Base-by-base conservation (phyloP, 30 jellyfish, hydroid and myxozoan species). In the Catostylus mosaicus region DNA sequence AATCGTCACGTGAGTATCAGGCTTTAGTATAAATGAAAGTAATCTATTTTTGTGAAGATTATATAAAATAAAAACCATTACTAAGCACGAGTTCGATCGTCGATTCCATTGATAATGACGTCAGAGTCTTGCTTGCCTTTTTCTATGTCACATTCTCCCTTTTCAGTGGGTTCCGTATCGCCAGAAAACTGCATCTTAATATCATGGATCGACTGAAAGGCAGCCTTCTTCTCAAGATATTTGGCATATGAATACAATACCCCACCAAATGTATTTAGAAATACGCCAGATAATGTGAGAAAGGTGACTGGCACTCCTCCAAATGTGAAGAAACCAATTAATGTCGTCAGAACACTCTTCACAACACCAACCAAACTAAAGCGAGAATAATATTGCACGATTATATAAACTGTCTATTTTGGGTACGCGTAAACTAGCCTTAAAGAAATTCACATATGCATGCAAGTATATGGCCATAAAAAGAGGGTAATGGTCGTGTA, bases 341-440 rank as follows among this genome's bases (percentile, higher is more conserved):
- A 32, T 2, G 99, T 88, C n/a, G 99, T 94, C 30, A 94, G 66
- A 14, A 94, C 99, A 75, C 99, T 93, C 81, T 94, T 94, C 33
- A 94, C 79, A 10, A 94, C 99, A 64, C 99, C 99, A 47, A 94
- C 97, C 73, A 94, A 85, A 81, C 99, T 94, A 77, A 30, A 83
- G 73, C 18, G 36, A 37, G 67, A 34, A 82, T 5, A 14, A 5
- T 18, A 54, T 61, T 11, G 45, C 14, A 50, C 24, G n/a, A n/a
- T n/a, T n/a, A n/a, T n/a, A n/a, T n/a, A n/a, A n/a, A n/a, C n/a
- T n/a, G n/a, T n/a, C n/a, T n/a, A n/a, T n/a, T n/a, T n/a, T n/a
- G n/a, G n/a, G n/a, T n/a, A n/a, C n/a, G n/a, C n/a, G n/a, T n/a
- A n/a, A n/a, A n/a, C n/a, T n/a, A n/a, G n/a, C n/a, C n/a, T n/a